phyloP scores from a whole-genome alignment of 2,888 invertebrate species.

The Strigamia crassipes region DNA sequence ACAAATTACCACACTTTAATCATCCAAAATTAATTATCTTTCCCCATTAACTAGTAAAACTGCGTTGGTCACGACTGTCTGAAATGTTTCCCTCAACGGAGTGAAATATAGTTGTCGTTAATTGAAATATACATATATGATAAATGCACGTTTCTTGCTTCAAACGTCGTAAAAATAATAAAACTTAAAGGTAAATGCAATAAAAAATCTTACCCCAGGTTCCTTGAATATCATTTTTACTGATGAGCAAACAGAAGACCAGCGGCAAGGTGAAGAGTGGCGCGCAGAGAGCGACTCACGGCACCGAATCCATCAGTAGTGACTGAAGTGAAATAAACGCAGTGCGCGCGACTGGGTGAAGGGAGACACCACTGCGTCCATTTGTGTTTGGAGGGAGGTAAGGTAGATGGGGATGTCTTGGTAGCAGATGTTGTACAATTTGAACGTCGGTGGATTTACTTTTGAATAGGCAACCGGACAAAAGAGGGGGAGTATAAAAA shows the following conservation, averaged over 20 bases:
- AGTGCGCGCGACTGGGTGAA: constrained; percentile 31
- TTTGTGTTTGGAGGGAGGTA: background rate
- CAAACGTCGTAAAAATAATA: background rate
- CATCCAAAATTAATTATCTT: background rate
- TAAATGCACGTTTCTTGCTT: background rate
- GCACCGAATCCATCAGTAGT: constrained; percentile 29
- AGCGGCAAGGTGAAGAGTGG: background rate
- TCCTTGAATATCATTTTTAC: background rate
- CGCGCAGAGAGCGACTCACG: constrained; percentile 2
- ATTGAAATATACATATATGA: background rate
- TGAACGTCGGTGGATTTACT: constrained; percentile 18
- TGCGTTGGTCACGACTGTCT: background rate
- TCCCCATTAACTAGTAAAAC: background rate
- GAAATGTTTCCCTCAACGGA: background rate
- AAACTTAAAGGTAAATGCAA: background rate
- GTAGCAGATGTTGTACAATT: constrained; percentile 8
- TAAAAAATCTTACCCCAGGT: constrained; percentile 24
- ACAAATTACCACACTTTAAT: background rate
- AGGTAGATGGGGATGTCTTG: background rate
- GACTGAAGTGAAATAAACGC: constrained; percentile 12
- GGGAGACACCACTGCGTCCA: constrained; percentile 35
- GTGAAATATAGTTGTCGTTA: background rate
- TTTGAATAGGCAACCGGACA: background rate
- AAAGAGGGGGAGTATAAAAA: background rate
- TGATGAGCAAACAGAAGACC: constrained; percentile 11